These are phyloP conservation scores for Pristionchus exspectatus DNA, from an alignment of 2,888 invertebrate species.

Conservation along the genomic window DNA sequence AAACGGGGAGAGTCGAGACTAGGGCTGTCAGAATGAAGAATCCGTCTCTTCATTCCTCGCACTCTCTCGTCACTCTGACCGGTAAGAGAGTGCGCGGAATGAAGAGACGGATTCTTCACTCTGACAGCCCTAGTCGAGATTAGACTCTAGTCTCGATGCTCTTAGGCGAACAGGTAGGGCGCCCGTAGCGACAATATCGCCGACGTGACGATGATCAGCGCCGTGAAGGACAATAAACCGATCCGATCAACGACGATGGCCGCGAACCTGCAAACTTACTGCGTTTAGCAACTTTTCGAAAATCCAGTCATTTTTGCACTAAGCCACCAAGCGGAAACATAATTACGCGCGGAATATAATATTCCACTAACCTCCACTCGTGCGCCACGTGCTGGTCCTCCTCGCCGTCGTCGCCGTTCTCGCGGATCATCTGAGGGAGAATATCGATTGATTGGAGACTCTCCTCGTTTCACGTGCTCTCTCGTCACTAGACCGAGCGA, in stretches of 20 bases:
- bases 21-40: no score
- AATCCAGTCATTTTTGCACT: not conserved
- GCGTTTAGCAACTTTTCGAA: not conserved
- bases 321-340: not conserved
- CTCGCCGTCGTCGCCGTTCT: slow-evolving; percentile 71
- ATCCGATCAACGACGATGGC: slow-evolving; percentile 74
- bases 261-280: slow-evolving; percentile 64
- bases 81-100: not conserved
- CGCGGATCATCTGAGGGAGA: slow-evolving; percentile 73
- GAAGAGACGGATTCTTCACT: no score
- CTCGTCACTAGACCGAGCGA: not conserved
- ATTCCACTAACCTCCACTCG: slow-evolving; percentile 65
- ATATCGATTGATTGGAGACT: not conserved
- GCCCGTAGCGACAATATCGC: slow-evolving; percentile 67
- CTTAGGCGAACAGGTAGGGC: slow-evolving; percentile 72
- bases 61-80: no score
- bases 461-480: not conserved
- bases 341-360: not conserved
- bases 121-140: no score
- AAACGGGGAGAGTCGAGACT: no score
- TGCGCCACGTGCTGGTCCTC: slow-evolving; percentile 69
- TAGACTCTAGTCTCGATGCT: slow-evolving; percentile 7
- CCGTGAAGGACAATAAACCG: slow-evolving; percentile 70
- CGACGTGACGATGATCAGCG: slow-evolving; percentile 66
- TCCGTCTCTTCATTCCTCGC: not conserved